phyloP scores from a whole-genome alignment of 2,888 invertebrate genomes.

The Mechanitis mazaeus region DNA sequence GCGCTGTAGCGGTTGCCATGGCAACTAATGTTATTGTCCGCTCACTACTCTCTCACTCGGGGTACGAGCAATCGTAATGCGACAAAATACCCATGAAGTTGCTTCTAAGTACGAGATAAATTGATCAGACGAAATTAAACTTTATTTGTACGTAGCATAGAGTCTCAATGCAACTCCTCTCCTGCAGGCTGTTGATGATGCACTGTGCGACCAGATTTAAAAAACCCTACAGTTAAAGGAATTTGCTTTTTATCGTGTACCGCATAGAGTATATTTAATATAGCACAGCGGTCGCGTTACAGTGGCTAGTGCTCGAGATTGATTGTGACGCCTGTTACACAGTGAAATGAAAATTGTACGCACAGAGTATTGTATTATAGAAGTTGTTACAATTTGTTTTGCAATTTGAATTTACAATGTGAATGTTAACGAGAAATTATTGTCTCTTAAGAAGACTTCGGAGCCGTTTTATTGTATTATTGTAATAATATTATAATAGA shows the following conservation, averaged over 20 bases:
- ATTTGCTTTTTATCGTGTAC: constrained; percentile 9
- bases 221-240: constrained; percentile 13
- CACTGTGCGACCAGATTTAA: constrained; percentile 24
- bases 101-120: constrained; percentile 24
- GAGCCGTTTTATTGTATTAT: no score
- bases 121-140: constrained; percentile 10
- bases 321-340: constrained; percentile 53
- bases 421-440: no score
- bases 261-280: constrained; percentile 6
- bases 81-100: constrained; percentile 35
- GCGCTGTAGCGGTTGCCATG: constrained; percentile 16
- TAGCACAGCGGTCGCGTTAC: constrained; percentile 18
- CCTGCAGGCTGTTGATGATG: constrained; percentile 32
- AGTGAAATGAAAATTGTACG: constrained; percentile 54
- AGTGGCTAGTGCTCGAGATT: constrained; percentile 37
- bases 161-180: constrained; percentile 9
- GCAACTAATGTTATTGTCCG: constrained; percentile 41
- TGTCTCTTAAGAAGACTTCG: no score
- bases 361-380: constrained; percentile 38
- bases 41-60: constrained; percentile 36
- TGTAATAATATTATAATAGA: no score
- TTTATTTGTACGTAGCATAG: constrained; percentile 16
- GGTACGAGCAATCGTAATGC: constrained; percentile 26
- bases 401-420: no score
- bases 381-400: constrained; percentile 32